Conservation (phyloP, 2,797 vertebrate genomes). For the Alcedo atthis region DNA sequence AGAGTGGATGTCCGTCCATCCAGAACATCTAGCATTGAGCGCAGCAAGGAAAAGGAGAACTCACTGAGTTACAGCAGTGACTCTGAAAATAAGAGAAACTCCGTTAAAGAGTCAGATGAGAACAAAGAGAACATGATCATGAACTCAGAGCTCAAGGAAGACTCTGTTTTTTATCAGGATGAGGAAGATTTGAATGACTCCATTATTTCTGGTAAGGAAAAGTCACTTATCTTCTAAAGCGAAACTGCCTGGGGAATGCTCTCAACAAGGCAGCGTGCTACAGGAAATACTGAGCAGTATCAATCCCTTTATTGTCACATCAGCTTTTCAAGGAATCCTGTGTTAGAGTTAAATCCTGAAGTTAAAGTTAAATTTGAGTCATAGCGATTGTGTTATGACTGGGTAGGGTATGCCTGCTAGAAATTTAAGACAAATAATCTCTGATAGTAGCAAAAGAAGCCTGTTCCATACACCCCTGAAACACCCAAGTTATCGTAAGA, state of each 20-base stretch:
- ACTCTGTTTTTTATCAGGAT: slow-evolving; percentile 89
- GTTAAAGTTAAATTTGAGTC: neutral
- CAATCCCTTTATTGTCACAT: neutral
- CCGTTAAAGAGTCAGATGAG: slow-evolving; percentile 88
- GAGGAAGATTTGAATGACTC: slow-evolving; percentile 92
- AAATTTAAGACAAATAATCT: neutral
- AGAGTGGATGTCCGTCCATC: slow-evolving; percentile 86
- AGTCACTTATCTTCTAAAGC: neutral
- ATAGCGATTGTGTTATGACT: neutral
- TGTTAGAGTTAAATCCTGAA: neutral
- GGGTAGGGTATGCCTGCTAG: neutral
- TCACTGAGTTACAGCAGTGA: slow-evolving; percentile 68
- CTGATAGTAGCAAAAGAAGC: neutral
- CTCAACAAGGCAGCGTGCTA: neutral
- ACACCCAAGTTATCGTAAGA: neutral
- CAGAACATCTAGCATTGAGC: slow-evolving; percentile 84
- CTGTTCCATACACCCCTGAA: neutral
- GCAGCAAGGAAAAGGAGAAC: slow-evolving; percentile 79
- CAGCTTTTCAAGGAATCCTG: neutral
- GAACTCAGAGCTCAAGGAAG: slow-evolving; percentile 88
- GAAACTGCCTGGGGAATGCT: accelerated
- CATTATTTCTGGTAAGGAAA: slow-evolving; percentile 90
- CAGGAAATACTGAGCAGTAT: neutral
- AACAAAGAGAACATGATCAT: slow-evolving; percentile 95
- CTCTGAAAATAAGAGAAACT: slow-evolving; percentile 79